Base-by-base conservation (phyloP, 1,140 invertebrate genomes). In the Lineus longissimus region DNA sequence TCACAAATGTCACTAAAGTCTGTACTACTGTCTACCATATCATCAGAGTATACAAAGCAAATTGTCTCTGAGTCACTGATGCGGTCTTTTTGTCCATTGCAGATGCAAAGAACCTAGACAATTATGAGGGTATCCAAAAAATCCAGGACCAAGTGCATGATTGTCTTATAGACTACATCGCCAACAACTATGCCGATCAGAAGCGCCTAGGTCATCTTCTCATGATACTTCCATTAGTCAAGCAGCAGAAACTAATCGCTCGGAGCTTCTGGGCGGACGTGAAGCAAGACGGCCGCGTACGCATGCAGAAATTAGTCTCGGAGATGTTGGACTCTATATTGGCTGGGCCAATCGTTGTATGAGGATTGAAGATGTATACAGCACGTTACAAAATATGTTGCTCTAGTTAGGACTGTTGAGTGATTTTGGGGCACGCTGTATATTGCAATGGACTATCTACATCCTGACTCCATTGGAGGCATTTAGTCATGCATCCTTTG, bases 241-340 rank as follows among this genome's bases (percentile, higher is more conserved):
- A 70, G 68, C 93, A 95, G 80, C 91, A 93, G 0, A 94, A 97
- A 79, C 86, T 89, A 25, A 87, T 92, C 23, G 87, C 95, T 55
- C 86, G 94, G 55, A 88, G 88, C 70, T 97, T 95, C 81, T 98
- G 95, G 95, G 88, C 89, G 2, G 87, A 85, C 71, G 87, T 97
- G 17, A 91, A 94, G 71, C 88, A 90, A 72, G 92, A 93, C 67
- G 90, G 92, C 19, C 90, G 90, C 74, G 91, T 95, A 57, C 88
- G 89, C 56, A 95, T 98, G 92, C 96, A 97, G 84, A 97, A 97
- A 83, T 86, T 97, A 9, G 96, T 98, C 80, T 86, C 95, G 29
- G 95, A 98, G 84, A 98, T 98, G 95, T 85, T 97, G 58, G 94
- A 97, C n/a, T 51, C 47, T 23, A 27, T 51, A 23, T 51, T 51